phyloP scores from a whole-genome alignment of 2,888 invertebrate species.

The Drosophila neonasuta region DNA sequence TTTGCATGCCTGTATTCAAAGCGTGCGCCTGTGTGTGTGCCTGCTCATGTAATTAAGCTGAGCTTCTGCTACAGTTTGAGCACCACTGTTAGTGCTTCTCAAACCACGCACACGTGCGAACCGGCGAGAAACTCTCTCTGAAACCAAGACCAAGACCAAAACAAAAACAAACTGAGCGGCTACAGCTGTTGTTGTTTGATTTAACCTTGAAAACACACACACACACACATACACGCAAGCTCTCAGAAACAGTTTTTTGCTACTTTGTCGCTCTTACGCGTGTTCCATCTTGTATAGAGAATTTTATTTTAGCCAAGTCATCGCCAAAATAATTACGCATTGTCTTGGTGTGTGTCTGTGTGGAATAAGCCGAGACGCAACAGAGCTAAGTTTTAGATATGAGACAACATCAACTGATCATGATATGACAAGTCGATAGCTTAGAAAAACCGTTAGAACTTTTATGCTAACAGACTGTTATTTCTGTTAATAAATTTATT shows the following conservation, averaged over 20 bases:
- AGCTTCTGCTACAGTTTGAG: constrained; percentile 32
- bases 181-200: constrained; percentile 59
- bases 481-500: neutral
- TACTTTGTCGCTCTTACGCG: constrained; percentile 45
- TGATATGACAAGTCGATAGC: neutral
- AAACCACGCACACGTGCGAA: constrained; percentile 40
- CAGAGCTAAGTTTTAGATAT: neutral
- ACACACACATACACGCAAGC: constrained; percentile 14
- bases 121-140: constrained; percentile 13
- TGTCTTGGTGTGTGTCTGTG: neutral
- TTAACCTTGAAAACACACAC: constrained; percentile 54
- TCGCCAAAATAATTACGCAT: constrained; percentile 36
- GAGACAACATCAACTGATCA: neutral
- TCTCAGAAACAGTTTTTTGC: constrained; percentile 26
- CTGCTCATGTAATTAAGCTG: constrained; percentile 17
- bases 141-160: constrained; percentile 16
- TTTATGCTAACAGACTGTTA: no score
- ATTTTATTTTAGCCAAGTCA: constrained; percentile 43
- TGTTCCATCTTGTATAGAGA: constrained; percentile 42
- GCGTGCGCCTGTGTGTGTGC: constrained; percentile 1
- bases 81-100: constrained; percentile 11
- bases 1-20: constrained; percentile 1
- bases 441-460: neutral
- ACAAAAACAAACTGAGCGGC: constrained; percentile 33
- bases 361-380: constrained; percentile 2